phyloP scores from a whole-genome alignment of 2,888 invertebrate genomes.

The Eupithecia pulchellata region DNA sequence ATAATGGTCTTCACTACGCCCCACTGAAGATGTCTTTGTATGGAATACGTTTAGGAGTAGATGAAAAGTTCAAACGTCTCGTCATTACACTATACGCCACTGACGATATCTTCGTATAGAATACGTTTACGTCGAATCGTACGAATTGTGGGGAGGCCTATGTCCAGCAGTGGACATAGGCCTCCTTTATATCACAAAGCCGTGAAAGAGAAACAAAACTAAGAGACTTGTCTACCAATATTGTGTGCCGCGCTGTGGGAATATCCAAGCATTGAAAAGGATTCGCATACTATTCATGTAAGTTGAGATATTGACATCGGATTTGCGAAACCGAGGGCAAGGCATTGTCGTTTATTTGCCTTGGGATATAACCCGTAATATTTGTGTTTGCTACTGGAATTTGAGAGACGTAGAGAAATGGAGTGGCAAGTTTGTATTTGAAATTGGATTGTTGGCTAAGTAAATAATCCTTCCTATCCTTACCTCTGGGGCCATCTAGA shows the following conservation, averaged over 20 bases:
- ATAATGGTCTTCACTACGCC: too few relatives aligned
- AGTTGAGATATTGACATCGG: conserved; percentile 46
- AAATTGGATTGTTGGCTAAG: conserved; percentile 7
- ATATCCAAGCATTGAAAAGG: conserved; percentile 28
- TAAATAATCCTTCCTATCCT: conserved; percentile 3
- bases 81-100: too few relatives aligned
- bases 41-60: too few relatives aligned
- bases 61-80: too few relatives aligned
- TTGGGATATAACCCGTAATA: conserved; percentile 16
- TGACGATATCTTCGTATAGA: too few relatives aligned
- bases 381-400: conserved; percentile 26
- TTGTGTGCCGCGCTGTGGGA: conserved; percentile 27
- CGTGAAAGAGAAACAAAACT: conserved; percentile 5
- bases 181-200: background rate
- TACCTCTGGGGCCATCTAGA: background rate
- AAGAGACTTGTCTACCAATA: conserved; percentile 24
- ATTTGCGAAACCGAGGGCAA: conserved; percentile 28
- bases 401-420: conserved; percentile 23
- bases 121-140: too few relatives aligned
- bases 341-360: conserved; percentile 29
- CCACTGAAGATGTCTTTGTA: too few relatives aligned
- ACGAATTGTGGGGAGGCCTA: too few relatives aligned
- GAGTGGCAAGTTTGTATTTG: conserved; percentile 24
- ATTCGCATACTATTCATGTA: conserved; percentile 41
- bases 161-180: too few relatives aligned